A percentile compares a stretch with the other conserved stretches of the same genome.
Conservation (phyloP, 1,140 invertebrate species). For the Tribolium madens region DNA sequence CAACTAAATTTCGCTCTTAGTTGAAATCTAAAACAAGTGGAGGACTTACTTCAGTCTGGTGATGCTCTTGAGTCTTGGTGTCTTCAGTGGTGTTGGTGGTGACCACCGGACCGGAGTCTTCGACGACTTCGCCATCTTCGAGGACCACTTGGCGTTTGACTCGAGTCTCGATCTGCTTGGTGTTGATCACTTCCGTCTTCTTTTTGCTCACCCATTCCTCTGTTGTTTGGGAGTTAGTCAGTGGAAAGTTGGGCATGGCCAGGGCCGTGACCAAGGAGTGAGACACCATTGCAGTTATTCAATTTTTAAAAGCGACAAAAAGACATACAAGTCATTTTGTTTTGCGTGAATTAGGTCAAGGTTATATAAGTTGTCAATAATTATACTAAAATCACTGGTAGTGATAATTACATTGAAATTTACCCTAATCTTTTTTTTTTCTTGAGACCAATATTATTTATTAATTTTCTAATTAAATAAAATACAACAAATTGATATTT, state of each 20-base stretch:
- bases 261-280: neutral
- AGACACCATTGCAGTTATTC: too few species aligned
- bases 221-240: conserved; percentile 65
- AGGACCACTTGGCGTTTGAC: conserved; percentile 89
- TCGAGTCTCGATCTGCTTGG: conserved; percentile 88
- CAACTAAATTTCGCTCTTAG: conserved; percentile 55
- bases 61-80: conserved; percentile 87
- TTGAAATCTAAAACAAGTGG: neutral
- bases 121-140: conserved; percentile 90
- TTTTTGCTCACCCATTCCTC: conserved; percentile 93
- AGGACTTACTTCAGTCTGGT: conserved; percentile 81
- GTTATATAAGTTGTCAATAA: too few species aligned
- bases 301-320: too few species aligned
- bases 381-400: too few species aligned
- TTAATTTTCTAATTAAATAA: too few species aligned
- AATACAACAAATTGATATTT: too few species aligned
- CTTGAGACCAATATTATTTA: too few species aligned
- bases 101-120: conserved; percentile 88
- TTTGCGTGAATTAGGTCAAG: too few species aligned
- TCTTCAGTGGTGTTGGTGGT: conserved; percentile 91
- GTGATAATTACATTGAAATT: too few species aligned
- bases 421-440: too few species aligned
- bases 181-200: conserved; percentile 88
- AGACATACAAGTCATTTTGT: too few species aligned
- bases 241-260: neutral